Evolutionary conservation across 2,888 invertebrate species (phyloP), one percentile per base, ranked within the genome.

Genomic region (Hemicrepidius hirtus): DNA sequence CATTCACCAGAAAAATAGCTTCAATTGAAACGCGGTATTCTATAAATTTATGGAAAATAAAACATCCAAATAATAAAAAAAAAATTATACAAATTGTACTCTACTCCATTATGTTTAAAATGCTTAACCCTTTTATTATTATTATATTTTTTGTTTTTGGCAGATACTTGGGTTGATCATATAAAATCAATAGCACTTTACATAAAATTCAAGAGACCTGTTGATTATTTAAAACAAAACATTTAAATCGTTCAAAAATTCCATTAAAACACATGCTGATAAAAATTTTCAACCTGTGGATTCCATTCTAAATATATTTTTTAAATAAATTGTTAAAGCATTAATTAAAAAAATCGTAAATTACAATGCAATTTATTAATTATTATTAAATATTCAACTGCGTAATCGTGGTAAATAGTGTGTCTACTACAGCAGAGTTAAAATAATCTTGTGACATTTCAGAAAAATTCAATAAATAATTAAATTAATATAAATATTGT

Each of bases 101-200:
- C 20, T n/a, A 37, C 16, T 37, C 2, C 16, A 16, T 57, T 57
- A 57, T 35, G 16, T 9, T 21, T 40, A 24, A 3, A n/a, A 12
- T 55, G 12, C 18, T 13, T 28, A 53, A 28, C n/a, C 1, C 9
- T 5, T 32, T 53, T 24, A 37, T 16, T 16, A 13, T 40, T 37
- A 57, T n/a, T 16, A 3, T 20, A 18, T 37, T 18, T 40, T 57
- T 57, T 7, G 37, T 37, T 57, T n/a, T 13, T 57, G 57, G 40
- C 37, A 57, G 20, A 40, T 57, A n/a, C 20, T 57, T 13, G 20
- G 13, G 21, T 37, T 57, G 37, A 37, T 18, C 18, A 53, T 32
- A 53, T 32, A 53, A 57, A 55, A 57, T 57, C 57, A 6, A 57
- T 57, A 57, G 2, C 37, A 57, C 57, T 57, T 57, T 57, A 6